Conservation (phyloP, 1,140 invertebrate genomes). For the Drosophila parabipectinata region DNA sequence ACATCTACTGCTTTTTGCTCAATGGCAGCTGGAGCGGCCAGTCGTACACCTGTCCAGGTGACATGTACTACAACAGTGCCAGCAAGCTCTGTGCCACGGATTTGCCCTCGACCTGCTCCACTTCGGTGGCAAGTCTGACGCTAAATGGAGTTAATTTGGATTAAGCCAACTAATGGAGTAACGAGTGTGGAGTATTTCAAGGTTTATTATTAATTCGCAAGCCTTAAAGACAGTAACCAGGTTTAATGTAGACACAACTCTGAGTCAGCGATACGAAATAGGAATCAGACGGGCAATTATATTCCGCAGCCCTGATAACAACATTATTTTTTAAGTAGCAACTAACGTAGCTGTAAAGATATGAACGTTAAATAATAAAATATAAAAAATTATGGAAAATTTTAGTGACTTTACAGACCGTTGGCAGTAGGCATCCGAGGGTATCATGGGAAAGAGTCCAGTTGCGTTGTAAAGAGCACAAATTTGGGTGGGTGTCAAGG, state of each 20-base stretch:
- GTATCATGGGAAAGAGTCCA: conserved; percentile 60
- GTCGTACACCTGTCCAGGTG: conserved; percentile 54
- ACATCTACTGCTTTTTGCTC: conserved; percentile 56
- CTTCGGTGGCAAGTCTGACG: conserved; percentile 35
- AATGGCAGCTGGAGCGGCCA: conserved; percentile 57
- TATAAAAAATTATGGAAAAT: conserved; percentile 4
- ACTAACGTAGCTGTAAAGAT: conserved; percentile 70
- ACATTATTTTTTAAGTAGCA: conserved; percentile 48
- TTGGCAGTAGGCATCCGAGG: conserved; percentile 63
- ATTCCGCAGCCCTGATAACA: conserved; percentile 48
- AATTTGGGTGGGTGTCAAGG: conserved; percentile 43
- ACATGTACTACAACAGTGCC: conserved; percentile 52
- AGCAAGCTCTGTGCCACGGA: conserved; percentile 28
- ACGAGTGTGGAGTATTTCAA: conserved; percentile 6
- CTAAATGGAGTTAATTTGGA: conserved; percentile 51
- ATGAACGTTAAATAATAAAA: conserved; percentile 1
- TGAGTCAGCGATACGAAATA: conserved; percentile 54
- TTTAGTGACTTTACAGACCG: conserved; percentile 37
- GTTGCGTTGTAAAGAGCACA: conserved; percentile 27
- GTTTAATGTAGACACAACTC: conserved; percentile 51
- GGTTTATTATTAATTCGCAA: conserved; percentile 25
- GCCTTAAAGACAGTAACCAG: conserved; percentile 49
- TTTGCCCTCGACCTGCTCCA: conserved; percentile 54
- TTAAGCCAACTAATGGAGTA: conserved; percentile 1
- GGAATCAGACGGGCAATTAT: conserved; percentile 41